Conservation (phyloP, 1,140 invertebrate species). For the Leptopilina boulardi region DNA sequence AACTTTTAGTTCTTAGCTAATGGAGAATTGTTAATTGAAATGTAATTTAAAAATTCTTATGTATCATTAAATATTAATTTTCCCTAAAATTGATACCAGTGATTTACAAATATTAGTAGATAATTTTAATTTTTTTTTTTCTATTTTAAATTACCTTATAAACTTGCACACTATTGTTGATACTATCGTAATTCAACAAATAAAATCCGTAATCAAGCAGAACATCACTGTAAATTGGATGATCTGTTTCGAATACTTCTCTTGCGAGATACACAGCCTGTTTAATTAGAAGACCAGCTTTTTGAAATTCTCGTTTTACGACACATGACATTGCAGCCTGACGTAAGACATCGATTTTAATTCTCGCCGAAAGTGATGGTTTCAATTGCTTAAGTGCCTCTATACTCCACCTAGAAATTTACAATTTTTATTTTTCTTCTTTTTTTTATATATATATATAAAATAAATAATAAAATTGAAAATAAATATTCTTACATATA, state of each 20-base stretch:
- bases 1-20: no score
- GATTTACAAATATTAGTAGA: no score
- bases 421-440: slow-evolving; percentile 43
- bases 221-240: slow-evolving; percentile 89
- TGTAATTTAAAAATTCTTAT: slow-evolving; percentile 1
- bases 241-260: slow-evolving; percentile 81
- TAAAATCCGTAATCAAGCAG: slow-evolving; percentile 93
- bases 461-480: no score
- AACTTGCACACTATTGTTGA: slow-evolving; percentile 86
- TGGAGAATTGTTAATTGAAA: background rate
- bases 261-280: slow-evolving; percentile 87
- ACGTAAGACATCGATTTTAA: slow-evolving; percentile 87
- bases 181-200: slow-evolving; percentile 91
- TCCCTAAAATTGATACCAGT: background rate
- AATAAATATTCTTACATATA: slow-evolving; percentile 77
- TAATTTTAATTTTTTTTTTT: background rate
- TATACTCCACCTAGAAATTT: slow-evolving; percentile 81
- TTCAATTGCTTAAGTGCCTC: slow-evolving; percentile 83
- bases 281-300: slow-evolving; percentile 87
- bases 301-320: slow-evolving; percentile 88
- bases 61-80: slow-evolving; percentile 21
- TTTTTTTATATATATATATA: slow-evolving; percentile 20
- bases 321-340: slow-evolving; percentile 91
- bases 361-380: slow-evolving; percentile 77
- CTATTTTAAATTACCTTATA: slow-evolving; percentile 81